Evolutionary conservation across 2,113 vertebrate genomes (phyloP).

Genomic region (Sebastes schlegelii): DNA sequence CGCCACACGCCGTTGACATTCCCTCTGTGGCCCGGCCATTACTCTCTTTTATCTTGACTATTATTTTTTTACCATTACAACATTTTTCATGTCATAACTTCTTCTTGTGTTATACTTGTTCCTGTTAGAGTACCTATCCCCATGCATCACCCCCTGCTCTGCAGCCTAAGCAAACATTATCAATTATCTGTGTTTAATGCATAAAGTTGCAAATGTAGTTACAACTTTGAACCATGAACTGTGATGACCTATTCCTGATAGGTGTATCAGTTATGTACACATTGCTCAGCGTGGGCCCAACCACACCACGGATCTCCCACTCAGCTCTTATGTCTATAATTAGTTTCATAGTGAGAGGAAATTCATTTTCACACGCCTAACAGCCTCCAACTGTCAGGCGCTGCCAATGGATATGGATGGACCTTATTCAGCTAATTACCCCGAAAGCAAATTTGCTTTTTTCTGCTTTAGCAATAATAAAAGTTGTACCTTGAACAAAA

Average conservation of each 20-base stretch:
- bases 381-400: slow-evolving; percentile 76
- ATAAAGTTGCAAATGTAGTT: slow-evolving; percentile 31
- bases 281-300: slow-evolving; percentile 51
- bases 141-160: background rate
- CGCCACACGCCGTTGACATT: too few species aligned
- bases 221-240: slow-evolving; percentile 37
- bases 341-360: slow-evolving; percentile 78
- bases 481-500: slow-evolving; percentile 78
- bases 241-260: slow-evolving; percentile 51
- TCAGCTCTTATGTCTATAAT: slow-evolving; percentile 79
- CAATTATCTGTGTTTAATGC: background rate
- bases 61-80: too few species aligned
- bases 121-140: background rate
- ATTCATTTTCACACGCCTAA: slow-evolving; percentile 83
- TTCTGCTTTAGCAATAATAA: slow-evolving; percentile 73
- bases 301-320: slow-evolving; percentile 51
- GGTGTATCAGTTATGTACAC: slow-evolving; percentile 51
- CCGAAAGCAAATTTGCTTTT: slow-evolving; percentile 77
- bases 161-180: background rate
- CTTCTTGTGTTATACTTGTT: background rate
- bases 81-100: too few species aligned
- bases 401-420: slow-evolving; percentile 83
- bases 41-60: too few species aligned
- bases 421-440: slow-evolving; percentile 78
- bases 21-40: too few species aligned